Evolutionary conservation across 2,113 vertebrate species (phyloP).

Genomic region (Clarias magur): DNA sequence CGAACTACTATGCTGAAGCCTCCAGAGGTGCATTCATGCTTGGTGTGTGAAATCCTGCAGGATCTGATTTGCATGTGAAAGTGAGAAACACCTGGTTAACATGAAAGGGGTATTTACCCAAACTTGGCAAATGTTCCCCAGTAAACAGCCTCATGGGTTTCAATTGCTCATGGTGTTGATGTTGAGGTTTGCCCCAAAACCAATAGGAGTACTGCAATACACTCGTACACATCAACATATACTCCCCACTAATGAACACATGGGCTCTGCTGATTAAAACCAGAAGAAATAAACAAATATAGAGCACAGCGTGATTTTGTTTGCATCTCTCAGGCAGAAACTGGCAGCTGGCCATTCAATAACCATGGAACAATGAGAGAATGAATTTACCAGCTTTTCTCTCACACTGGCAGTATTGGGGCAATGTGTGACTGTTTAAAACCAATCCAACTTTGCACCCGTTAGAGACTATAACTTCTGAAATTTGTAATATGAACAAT

Average conservation of each 20-base stretch:
- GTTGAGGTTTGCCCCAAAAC: constrained; percentile 49
- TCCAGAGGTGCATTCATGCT: constrained; percentile 35
- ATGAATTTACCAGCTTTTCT: background rate
- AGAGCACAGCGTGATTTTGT: constrained; percentile 13
- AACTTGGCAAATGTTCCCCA: constrained; percentile 40
- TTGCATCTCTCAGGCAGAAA: constrained; percentile 24
- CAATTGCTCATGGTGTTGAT: constrained; percentile 43
- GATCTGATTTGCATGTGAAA: constrained; percentile 50
- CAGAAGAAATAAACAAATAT: constrained; percentile 43
- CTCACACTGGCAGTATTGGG: background rate
- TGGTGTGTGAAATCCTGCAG: constrained; percentile 5
- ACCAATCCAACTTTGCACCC: background rate
- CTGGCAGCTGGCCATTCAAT: constrained; percentile 36
- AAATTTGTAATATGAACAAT: background rate
- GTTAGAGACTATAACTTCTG: background rate
- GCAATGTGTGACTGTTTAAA: background rate
- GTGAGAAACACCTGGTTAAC: constrained; percentile 50
- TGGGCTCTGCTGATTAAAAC: constrained; percentile 47
- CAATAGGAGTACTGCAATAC: constrained; percentile 24
- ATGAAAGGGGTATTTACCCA: constrained; percentile 47
- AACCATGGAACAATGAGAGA: constrained; percentile 24
- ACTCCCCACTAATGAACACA: constrained; percentile 45
- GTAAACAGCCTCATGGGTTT: constrained; percentile 33
- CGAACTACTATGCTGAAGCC: background rate
- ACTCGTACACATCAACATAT: background rate